Percentiles rank a stretch among this genome's conserved stretches.
phyloP scores from a whole-genome alignment of 2,888 invertebrate species.

The Cinara cedri region DNA sequence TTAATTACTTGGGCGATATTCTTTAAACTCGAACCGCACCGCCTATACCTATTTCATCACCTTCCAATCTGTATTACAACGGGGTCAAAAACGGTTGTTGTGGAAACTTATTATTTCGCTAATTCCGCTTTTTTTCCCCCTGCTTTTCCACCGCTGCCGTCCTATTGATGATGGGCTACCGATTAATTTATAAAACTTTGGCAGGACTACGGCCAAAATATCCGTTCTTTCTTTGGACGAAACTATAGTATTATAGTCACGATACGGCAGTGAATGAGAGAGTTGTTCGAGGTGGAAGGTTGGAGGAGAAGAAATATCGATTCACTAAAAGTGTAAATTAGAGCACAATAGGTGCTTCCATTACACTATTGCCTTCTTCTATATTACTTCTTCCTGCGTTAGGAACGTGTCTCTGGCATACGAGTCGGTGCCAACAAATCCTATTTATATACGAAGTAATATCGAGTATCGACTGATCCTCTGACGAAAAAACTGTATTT shows the following conservation, averaged over 20 bases:
- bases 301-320: constrained; percentile 31
- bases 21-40: background rate
- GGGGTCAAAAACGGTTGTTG: constrained; percentile 22
- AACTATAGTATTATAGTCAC: too few species aligned
- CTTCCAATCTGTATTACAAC: background rate
- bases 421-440: constrained; percentile 44
- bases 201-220: constrained; percentile 43
- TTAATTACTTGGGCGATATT: constrained; percentile 26
- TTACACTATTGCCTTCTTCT: background rate
- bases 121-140: constrained; percentile 16
- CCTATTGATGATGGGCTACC: constrained; percentile 17
- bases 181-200: constrained; percentile 54
- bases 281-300: background rate
- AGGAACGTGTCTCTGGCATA: constrained; percentile 6
- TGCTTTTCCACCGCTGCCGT: background rate
- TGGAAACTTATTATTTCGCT: constrained; percentile 40
- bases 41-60: too few species aligned
- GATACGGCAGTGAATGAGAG: background rate
- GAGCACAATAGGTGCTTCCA: constrained; percentile 29
- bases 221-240: constrained; percentile 7
- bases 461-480: too few species aligned
- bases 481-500: too few species aligned
- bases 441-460: constrained; percentile 20
- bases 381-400: background rate
- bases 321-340: constrained; percentile 47